Conservation (phyloP, 2,888 invertebrate species). For the Lepidocyrtoides sp. region DNA sequence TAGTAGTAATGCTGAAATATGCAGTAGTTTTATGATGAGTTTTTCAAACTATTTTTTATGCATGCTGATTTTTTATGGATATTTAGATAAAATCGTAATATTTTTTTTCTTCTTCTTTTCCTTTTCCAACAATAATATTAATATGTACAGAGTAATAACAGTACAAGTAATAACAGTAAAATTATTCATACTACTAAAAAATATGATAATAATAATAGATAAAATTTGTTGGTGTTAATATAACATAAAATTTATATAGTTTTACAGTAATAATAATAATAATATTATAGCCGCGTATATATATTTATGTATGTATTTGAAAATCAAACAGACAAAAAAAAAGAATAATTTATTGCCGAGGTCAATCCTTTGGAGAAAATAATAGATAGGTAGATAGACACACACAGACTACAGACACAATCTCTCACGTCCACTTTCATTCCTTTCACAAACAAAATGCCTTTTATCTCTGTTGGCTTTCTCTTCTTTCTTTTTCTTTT, state of each 20-base stretch:
- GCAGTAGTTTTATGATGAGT: background rate
- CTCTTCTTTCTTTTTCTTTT: background rate
- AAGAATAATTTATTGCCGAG: constrained; percentile 29
- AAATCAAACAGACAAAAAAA: constrained; percentile 55
- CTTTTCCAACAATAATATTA: constrained; percentile 7
- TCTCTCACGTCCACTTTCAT: background rate
- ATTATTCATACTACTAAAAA: background rate
- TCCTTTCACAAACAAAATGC: background rate
- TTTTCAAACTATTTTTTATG: too few species aligned
- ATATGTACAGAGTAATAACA: background rate
- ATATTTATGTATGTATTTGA: constrained; percentile 86
- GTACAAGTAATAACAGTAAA: background rate
- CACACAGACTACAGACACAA: background rate
- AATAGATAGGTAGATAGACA: background rate
- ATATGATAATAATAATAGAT: constrained; percentile 24
- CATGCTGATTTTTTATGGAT: too few species aligned
- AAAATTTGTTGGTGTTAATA: background rate
- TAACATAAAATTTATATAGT: constrained; percentile 27
- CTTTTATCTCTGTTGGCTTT: background rate
- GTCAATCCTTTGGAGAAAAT: constrained; percentile 32
- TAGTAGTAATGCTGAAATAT: background rate
- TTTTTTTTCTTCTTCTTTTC: too few species aligned
- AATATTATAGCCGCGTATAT: constrained; percentile 35
- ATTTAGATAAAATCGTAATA: constrained; percentile 9
- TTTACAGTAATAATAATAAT: background rate